Evolutionary conservation across 2,797 vertebrate species (phyloP), one percentile per base, ranked within the genome.

Genomic region (Tolypeutes matacus): DNA sequence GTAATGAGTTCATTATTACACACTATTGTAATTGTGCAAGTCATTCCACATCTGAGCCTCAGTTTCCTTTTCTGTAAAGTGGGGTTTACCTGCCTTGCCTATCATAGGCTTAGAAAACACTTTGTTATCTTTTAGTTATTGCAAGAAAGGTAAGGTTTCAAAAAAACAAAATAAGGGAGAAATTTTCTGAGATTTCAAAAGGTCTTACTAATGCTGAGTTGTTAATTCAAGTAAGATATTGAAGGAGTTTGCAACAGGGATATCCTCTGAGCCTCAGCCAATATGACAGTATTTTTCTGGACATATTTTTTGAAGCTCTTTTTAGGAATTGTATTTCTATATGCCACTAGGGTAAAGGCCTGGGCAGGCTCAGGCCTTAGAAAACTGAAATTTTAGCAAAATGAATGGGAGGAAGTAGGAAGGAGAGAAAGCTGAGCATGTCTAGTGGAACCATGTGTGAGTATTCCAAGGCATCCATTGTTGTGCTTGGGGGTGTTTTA

Each of bases 121-220:
- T 53, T 53, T 53, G 51, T 5, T 53, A 67, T 72, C 36, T 64
- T 58, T 77, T 77, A 91, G 31, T 81, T 69, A 60, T 12, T 80
- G 29, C 2, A 83, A 75, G n/a, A 89, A 95, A 82, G 36, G 31
- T n/a, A 53, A 70, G 15, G 4, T 81, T 89, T 6, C 3, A 51
- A 49, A 92, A 62, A 64, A 94, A 62, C 2, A 20, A 95, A 93
- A 42, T 12, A 86, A 51, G 18, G 51, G 18, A 94, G 42, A 75
- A 51, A 70, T 11, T 69, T n/a, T 77, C 14, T 89, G 73, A 88
- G 10, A 80, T 93, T 93, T 88, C 21, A 21, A 73, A 78, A 94
- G 31, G 51, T 6, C 49, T 91, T 69, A 31, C 12, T 42, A 67
- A 49, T 65, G 2, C 67, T 94, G 76, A 91, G 83, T 86, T 92